Evolutionary conservation across 2,113 vertebrate species (phyloP).

Genomic region (Coregonus clupeaformis): DNA sequence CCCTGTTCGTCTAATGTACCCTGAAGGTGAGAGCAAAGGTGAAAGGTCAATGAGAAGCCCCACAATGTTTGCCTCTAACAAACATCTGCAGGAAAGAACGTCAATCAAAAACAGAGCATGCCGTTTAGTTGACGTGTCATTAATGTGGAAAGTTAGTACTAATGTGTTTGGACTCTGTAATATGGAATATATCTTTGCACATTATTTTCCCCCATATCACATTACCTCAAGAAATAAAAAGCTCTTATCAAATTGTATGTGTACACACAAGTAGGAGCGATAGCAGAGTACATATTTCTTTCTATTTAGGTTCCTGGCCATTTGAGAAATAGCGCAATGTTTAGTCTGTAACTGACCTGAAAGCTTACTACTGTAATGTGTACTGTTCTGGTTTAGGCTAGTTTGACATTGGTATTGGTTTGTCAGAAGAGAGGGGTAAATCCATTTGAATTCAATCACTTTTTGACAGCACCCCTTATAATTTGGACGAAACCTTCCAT

Average conservation of each 20-base stretch:
- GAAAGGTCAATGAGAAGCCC: conserved; percentile 10
- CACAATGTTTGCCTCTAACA: neutral
- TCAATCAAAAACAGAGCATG: conserved; percentile 53
- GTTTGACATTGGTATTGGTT: too few relatives aligned
- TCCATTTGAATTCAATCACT: too few relatives aligned
- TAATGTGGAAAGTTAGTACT: conserved; percentile 1
- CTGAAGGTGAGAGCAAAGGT: conserved; percentile 39
- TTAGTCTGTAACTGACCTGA: neutral
- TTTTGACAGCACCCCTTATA: too few relatives aligned
- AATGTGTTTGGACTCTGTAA: conserved; percentile 2
- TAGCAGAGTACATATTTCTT: neutral
- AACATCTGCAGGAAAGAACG: conserved; percentile 12
- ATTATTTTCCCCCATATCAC: neutral
- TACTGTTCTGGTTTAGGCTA: too few relatives aligned
- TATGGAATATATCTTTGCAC: neutral
- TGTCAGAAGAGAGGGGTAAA: too few relatives aligned
- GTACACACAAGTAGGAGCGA: neutral
- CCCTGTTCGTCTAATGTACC: conserved; percentile 33
- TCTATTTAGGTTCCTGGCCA: neutral
- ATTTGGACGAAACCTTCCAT: too few relatives aligned
- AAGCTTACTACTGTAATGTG: too few relatives aligned
- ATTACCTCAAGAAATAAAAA: neutral
- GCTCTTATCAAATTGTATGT: neutral
- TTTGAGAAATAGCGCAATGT: neutral
- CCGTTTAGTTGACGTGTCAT: conserved; percentile 11